Evolutionary conservation across 2,113 vertebrate species (phyloP).

Genomic region (Caretta caretta): DNA sequence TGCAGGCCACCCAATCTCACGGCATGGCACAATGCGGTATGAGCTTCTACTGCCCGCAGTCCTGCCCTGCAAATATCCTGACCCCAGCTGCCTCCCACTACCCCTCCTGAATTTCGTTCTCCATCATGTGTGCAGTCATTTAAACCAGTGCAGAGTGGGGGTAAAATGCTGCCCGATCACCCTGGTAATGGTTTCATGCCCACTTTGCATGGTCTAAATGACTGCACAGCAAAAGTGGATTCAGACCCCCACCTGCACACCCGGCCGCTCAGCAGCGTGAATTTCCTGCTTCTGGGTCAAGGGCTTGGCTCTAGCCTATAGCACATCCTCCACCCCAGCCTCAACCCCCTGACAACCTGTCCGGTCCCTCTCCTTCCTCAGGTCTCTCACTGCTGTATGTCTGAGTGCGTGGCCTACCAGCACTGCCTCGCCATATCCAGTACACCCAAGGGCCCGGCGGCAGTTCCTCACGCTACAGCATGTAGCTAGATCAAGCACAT

Average conservation of each 20-base stretch:
- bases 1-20: neutral
- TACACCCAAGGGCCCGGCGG: neutral
- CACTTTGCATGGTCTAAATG: neutral
- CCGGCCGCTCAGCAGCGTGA: neutral
- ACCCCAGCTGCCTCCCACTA: neutral
- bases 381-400: neutral
- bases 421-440: neutral
- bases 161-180: neutral
- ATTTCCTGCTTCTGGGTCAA: neutral
- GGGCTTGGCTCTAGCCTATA: neutral
- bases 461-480: neutral
- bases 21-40: neutral
- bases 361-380: neutral
- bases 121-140: neutral
- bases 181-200: neutral
- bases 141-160: neutral
- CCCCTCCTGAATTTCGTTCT: neutral
- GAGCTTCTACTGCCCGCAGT: neutral
- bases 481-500: neutral
- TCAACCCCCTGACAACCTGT: neutral
- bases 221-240: too few species aligned
- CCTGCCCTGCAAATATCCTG: neutral
- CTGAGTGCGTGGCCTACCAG: neutral
- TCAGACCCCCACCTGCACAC: neutral
- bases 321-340: neutral